Conservation (phyloP, 2,888 invertebrate genomes). For the Cerceris rybyensis region DNA sequence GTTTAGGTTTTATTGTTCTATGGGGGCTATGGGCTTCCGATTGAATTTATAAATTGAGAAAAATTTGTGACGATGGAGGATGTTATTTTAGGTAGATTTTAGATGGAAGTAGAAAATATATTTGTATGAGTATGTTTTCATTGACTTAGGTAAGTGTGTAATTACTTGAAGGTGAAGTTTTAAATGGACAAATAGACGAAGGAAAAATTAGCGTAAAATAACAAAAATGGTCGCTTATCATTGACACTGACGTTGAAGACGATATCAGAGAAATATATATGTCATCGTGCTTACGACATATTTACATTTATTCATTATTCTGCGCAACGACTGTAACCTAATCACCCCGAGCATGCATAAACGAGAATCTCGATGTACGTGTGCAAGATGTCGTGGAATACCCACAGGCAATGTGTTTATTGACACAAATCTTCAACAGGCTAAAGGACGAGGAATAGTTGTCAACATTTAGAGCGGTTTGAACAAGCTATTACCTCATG, state of each 20-base stretch:
- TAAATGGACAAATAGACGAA: not conserved
- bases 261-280: not conserved
- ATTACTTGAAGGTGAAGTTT: too few relatives aligned
- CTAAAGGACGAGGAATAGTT: not conserved
- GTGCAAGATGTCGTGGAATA: not conserved
- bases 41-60: too few relatives aligned
- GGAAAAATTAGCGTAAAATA: not conserved
- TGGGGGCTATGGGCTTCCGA: too few relatives aligned
- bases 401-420: not conserved
- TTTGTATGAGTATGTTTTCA: too few relatives aligned
- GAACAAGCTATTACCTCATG: not conserved
- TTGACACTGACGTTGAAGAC: not conserved
- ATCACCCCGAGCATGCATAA: slow-evolving; percentile 4
- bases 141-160: too few relatives aligned
- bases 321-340: not conserved
- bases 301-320: slow-evolving; percentile 9
- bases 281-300: not conserved
- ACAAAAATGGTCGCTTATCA: not conserved
- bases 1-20: too few relatives aligned
- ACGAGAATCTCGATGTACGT: not conserved
- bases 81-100: too few relatives aligned
- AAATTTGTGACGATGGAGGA: too few relatives aligned
- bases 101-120: too few relatives aligned
- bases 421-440: not conserved
- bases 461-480: not conserved